Conservation (phyloP, 2,797 vertebrate species). For the Glossophaga mutica region DNA sequence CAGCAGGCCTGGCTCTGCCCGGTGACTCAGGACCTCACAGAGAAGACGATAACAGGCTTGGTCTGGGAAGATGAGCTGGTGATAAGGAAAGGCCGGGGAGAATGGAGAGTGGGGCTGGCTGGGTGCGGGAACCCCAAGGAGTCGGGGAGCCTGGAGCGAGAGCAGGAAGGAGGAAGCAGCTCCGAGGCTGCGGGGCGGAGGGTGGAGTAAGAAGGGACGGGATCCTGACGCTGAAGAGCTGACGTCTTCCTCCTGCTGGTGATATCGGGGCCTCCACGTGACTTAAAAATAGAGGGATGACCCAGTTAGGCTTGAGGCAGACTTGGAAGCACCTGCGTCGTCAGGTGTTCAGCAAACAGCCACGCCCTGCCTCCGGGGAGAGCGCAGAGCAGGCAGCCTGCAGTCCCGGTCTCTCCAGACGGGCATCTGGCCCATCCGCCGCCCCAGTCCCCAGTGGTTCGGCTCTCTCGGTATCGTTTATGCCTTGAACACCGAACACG, state of each 20-base stretch:
- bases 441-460: fast-evolving
- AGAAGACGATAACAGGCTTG: background rate
- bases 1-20: background rate
- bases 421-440: no score
- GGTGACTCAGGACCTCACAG: background rate
- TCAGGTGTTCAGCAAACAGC: no score
- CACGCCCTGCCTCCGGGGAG: fast-evolving
- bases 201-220: background rate
- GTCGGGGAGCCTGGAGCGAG: fast-evolving
- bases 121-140: background rate
- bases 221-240: fast-evolving
- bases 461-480: background rate
- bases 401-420: fast-evolving
- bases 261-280: background rate
- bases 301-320: fast-evolving
- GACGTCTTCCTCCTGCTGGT: background rate
- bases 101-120: fast-evolving
- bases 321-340: fast-evolving
- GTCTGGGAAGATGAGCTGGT: background rate
- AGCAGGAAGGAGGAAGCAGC: background rate
- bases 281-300: background rate
- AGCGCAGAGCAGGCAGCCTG: fast-evolving
- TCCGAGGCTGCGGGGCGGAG: fast-evolving
- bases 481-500: background rate
- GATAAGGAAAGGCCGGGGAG: background rate